Evolutionary conservation across 2,888 invertebrate genomes (phyloP), one percentile per base, ranked within the genome.

Genomic region (Cryptosula pallasiana): DNA sequence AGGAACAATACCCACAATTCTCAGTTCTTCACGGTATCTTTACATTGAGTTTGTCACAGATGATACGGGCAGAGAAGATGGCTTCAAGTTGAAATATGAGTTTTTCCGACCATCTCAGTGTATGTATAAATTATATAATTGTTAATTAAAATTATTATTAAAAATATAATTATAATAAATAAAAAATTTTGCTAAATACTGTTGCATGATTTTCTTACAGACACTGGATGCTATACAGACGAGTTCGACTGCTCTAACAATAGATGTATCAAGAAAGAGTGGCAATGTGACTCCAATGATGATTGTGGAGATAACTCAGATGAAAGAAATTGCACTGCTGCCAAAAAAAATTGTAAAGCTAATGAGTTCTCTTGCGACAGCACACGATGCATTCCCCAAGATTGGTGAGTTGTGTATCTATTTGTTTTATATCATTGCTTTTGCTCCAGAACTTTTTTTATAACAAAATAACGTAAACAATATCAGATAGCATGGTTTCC

Each of bases 51-150:
- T 81, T 73, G 71, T 70, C 0, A 77, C 77, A 3, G 79, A 81
- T 71, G 76, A 74, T 5, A 78, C 77, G 32, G 77, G 76, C 1
- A 75, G 74, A 0, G 77, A 76, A 1, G 72, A 72, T 0, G 81
- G 81, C 13, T 81, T 80, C 73, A 79, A 79, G 71, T 55, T 80
- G 1, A 78, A 79, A 23, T 81, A 77, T 71, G 73, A 72, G 32
- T 71, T 74, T 3, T 74, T 74, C 58, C 72, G 74, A 27, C 73
- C 74, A 2, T 71, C 71, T n/a, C 13, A 16, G 27, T 63, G 63
- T 63, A 63, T 29, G 63, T 32, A 29, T 23, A 13, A 13, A 20
- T 45, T 9, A 9, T 45, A 45, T 20, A 20, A 45, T 45, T 13
- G 45, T 45, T 20, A n/a, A n/a, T n/a, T n/a, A n/a, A n/a, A n/a